Base-by-base conservation (phyloP, 2,113 vertebrate species). In the Garra rufa region DNA sequence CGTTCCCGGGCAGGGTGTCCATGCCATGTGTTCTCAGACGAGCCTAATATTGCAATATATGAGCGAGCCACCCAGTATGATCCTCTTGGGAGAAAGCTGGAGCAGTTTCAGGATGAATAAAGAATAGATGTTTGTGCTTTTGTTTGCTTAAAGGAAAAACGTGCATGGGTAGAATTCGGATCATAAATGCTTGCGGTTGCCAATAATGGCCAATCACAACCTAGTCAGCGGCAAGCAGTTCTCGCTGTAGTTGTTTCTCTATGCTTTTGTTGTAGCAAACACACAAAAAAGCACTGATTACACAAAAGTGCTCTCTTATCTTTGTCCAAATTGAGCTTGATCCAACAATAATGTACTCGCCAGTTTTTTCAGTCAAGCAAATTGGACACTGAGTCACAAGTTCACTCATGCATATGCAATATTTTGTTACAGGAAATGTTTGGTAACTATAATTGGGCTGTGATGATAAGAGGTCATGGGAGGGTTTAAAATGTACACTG, bases 341-440 rank as follows among this genome's bases (percentile, higher is more conserved):
- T 86, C 73, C 78, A 76, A 34, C 34, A 85, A 59, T 82, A 30
- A 43, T 73, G n/a, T 57, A 50, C 83, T 83, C 65, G 57, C 34
- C 70, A 71, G 7, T 43, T 26, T 81, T 85, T 67, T 21, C 59
- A 83, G 19, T 76, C 61, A 28, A 76, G 59, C 61, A 55, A 76
- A 67, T 85, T 76, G 79, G 28, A 34, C 69, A 52, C 48, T 76
- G 67, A 73, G 67, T 83, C 59, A 79, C 30, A 52, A 81, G 30
- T 83, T 82, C 76, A 41, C 38, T 86, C 77, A 86, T 86, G 61
- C 83, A 86, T 79, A 83, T 85, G 85, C 44, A 87, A 80, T 26
- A 71, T 52, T 82, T 17, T 30, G 24, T 84, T 77, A 15, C 71
- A 41, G 76, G 77, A 88, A 88, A 86, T 85, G 65, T 85, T 88